Evolutionary conservation across 2,797 vertebrate genomes (phyloP).

Genomic region (Bryconaethiops microstoma): DNA sequence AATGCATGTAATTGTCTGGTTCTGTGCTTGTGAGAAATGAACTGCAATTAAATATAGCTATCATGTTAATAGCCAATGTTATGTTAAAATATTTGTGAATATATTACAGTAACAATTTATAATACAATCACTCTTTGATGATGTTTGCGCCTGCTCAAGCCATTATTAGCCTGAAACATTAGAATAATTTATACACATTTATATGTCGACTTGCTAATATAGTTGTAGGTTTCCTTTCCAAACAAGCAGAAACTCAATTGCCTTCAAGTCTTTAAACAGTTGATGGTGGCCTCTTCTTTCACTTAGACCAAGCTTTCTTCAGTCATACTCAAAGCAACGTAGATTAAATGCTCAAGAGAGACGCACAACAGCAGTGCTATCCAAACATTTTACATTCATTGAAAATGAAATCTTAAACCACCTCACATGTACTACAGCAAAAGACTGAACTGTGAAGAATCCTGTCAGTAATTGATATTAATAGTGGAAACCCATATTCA

Average conservation of each 20-base stretch:
- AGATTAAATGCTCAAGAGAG: background rate
- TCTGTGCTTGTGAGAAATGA: no score
- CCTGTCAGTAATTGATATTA: constrained; percentile 3
- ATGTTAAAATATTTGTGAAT: background rate
- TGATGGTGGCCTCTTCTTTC: no score
- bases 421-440: background rate
- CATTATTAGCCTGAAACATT: background rate
- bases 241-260: no score
- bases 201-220: no score
- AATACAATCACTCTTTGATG: background rate
- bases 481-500: constrained; percentile 11
- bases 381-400: background rate
- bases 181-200: no score
- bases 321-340: no score
- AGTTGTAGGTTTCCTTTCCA: no score
- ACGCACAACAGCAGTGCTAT: background rate
- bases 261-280: no score
- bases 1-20: no score
- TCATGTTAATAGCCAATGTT: background rate
- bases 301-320: background rate
- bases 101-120: background rate
- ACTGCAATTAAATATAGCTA: no score
- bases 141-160: background rate
- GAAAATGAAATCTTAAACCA: background rate
- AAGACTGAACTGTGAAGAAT: background rate